phyloP scores from a whole-genome alignment of 2,797 vertebrate species.

The Cyprinodon diabolis region DNA sequence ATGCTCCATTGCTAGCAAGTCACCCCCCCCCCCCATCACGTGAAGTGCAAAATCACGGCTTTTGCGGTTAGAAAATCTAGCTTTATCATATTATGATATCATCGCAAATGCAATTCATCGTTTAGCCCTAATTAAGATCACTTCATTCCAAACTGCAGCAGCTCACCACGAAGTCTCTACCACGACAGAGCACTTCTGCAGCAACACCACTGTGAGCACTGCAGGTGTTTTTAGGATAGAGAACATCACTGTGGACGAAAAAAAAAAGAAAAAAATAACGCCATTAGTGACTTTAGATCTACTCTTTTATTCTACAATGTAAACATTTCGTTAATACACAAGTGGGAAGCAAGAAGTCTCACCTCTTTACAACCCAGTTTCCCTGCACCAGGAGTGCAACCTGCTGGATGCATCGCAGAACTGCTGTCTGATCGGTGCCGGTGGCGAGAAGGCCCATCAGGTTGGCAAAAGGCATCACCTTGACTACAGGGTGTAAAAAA shows the following conservation, averaged over 20 bases:
- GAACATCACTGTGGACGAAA: slow-evolving; percentile 85
- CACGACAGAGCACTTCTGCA: slow-evolving; percentile 94
- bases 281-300: neutral
- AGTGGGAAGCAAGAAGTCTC: slow-evolving; percentile 19
- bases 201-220: slow-evolving; percentile 96
- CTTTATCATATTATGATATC: too few species aligned
- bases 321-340: neutral
- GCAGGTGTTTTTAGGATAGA: slow-evolving; percentile 95
- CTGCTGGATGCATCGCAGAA: slow-evolving; percentile 96
- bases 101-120: too few species aligned
- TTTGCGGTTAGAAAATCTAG: too few species aligned
- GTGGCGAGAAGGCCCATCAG: slow-evolving; percentile 94
- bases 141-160: neutral
- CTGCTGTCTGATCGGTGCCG: slow-evolving; percentile 89
- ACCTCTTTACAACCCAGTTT: slow-evolving; percentile 99
- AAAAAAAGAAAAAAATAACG: neutral
- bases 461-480: slow-evolving; percentile 95
- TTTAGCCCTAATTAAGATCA: too few species aligned
- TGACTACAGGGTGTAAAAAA: slow-evolving; percentile 80
- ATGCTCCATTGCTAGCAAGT: too few species aligned
- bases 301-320: neutral
- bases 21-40: too few species aligned
- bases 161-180: slow-evolving; percentile 95
- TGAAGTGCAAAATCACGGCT: too few species aligned
- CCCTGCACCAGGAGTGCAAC: slow-evolving; percentile 98